A percentile compares a stretch with the other conserved stretches of the same genome.
Evolutionary conservation across 2,113 vertebrate species (phyloP).

Genomic region (Hassar affinis): DNA sequence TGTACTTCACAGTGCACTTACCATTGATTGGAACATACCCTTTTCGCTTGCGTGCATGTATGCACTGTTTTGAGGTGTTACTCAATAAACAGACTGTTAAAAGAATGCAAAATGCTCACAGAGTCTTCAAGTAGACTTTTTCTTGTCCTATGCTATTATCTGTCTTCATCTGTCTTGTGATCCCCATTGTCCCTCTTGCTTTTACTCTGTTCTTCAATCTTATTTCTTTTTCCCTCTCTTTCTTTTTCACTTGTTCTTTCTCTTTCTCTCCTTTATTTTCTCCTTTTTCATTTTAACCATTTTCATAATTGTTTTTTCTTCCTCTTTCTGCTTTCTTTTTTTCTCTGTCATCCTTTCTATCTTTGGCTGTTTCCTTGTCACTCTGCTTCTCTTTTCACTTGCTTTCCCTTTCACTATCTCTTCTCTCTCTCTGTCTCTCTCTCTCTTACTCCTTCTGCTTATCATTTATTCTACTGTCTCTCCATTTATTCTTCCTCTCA

Average conservation of each 20-base stretch:
- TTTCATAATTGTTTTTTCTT: neutral
- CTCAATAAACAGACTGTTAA: too few species aligned
- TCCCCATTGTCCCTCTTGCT: slow-evolving; percentile 21
- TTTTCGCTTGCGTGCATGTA: too few species aligned
- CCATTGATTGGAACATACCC: too few species aligned
- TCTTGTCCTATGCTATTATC: slow-evolving; percentile 35
- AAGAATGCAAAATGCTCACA: too few species aligned
- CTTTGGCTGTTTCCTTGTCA: neutral
- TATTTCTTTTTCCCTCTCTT: neutral
- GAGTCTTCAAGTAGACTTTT: too few species aligned
- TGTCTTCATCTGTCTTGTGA: slow-evolving; percentile 21
- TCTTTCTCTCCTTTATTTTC: neutral
- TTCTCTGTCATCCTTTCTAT: neutral
- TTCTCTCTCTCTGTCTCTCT: neutral
- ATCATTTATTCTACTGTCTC: neutral
- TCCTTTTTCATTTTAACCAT: neutral
- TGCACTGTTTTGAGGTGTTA: too few species aligned
- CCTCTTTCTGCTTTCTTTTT: neutral
- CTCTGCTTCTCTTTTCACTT: neutral
- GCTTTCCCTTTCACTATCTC: neutral
- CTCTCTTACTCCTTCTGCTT: neutral
- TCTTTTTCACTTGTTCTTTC: neutral
- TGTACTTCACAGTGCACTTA: too few species aligned
- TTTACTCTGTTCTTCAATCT: slow-evolving; percentile 16
- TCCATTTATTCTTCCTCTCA: neutral